Evolutionary conservation across 2,888 invertebrate species (phyloP).

Genomic region (Epirrita christyi): DNA sequence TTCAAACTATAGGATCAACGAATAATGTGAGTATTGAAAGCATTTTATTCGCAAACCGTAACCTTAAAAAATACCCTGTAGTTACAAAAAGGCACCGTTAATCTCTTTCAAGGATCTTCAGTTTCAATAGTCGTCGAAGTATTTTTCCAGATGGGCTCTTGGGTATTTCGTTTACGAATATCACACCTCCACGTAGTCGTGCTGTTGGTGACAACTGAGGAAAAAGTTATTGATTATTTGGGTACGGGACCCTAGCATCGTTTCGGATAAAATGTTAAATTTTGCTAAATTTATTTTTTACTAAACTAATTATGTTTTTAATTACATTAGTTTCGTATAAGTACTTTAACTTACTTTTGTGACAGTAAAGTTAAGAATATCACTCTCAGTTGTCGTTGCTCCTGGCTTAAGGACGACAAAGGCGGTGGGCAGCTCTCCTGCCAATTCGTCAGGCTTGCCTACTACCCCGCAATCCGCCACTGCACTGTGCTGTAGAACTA

Average conservation of each 20-base stretch:
- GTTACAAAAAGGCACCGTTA: neutral
- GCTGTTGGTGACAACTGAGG: slow-evolving; percentile 80
- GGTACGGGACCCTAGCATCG: too few relatives aligned
- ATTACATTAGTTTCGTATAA: too few relatives aligned
- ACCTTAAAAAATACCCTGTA: neutral
- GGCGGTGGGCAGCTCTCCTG: neutral
- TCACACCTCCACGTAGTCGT: slow-evolving; percentile 86
- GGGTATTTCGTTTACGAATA: slow-evolving; percentile 86
- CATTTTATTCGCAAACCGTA: neutral
- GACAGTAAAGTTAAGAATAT: too few relatives aligned
- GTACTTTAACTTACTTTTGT: too few relatives aligned
- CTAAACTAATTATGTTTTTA: too few relatives aligned
- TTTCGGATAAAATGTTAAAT: too few relatives aligned
- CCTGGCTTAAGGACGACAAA: too few relatives aligned
- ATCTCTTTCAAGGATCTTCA: slow-evolving; percentile 5
- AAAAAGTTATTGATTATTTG: too few relatives aligned
- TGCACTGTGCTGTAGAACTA: too few relatives aligned
- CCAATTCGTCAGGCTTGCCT: neutral
- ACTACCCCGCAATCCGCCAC: neutral
- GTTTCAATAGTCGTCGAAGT: slow-evolving; percentile 77
- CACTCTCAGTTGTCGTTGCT: neutral
- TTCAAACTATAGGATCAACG: too few relatives aligned
- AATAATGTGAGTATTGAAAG: neutral
- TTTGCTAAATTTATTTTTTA: too few relatives aligned
- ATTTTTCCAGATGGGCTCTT: slow-evolving; percentile 85